Percentiles rank a stretch among this genome's conserved stretches.
phyloP scores from a whole-genome alignment of 2,797 vertebrate genomes.

The Chanos chanos region DNA sequence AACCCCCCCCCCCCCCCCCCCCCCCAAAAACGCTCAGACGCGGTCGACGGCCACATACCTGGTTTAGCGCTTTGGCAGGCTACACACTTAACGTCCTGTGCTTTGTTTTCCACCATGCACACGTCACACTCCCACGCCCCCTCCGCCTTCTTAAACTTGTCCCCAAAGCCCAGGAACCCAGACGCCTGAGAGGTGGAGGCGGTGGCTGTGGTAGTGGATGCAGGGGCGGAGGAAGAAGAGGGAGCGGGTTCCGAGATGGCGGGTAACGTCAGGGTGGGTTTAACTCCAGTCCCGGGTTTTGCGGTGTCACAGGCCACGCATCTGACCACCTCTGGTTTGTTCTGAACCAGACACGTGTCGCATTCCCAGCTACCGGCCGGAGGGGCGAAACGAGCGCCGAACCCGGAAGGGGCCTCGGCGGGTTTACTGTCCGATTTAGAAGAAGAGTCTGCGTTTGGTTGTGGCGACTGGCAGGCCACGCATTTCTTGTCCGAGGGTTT shows the following conservation, averaged over 20 bases:
- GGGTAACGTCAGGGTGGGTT: slow-evolving; percentile 77
- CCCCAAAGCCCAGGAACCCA: slow-evolving; percentile 79
- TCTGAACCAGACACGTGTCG: slow-evolving; percentile 92
- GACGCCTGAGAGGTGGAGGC: slow-evolving; percentile 57
- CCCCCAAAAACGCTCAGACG: too few species aligned
- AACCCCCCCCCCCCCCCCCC: background rate
- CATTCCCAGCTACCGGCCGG: slow-evolving; percentile 87
- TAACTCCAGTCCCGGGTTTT: slow-evolving; percentile 90
- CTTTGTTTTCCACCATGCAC: slow-evolving; percentile 86
- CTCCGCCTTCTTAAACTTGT: slow-evolving; percentile 88
- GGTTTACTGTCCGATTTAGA: slow-evolving; percentile 66
- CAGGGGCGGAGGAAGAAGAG: slow-evolving; percentile 48
- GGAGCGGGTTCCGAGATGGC: slow-evolving; percentile 62
- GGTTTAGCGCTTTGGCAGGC: slow-evolving; percentile 83
- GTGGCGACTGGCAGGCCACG: slow-evolving; percentile 71
- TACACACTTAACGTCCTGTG: slow-evolving; percentile 84
- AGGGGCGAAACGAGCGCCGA: slow-evolving; percentile 71
- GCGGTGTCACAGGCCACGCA: slow-evolving; percentile 94
- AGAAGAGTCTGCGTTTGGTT: slow-evolving; percentile 56
- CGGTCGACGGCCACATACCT: slow-evolving; percentile 76
- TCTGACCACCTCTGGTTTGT: slow-evolving; percentile 88
- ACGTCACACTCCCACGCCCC: slow-evolving; percentile 88
- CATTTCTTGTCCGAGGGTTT: slow-evolving; percentile 78
- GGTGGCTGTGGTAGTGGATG: slow-evolving; percentile 57
- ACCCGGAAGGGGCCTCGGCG: slow-evolving; percentile 21